A percentile compares a stretch with the other conserved stretches of the same genome.
Evolutionary conservation across 2,888 invertebrate species (phyloP).

Genomic region (Trachelus tabidus): DNA sequence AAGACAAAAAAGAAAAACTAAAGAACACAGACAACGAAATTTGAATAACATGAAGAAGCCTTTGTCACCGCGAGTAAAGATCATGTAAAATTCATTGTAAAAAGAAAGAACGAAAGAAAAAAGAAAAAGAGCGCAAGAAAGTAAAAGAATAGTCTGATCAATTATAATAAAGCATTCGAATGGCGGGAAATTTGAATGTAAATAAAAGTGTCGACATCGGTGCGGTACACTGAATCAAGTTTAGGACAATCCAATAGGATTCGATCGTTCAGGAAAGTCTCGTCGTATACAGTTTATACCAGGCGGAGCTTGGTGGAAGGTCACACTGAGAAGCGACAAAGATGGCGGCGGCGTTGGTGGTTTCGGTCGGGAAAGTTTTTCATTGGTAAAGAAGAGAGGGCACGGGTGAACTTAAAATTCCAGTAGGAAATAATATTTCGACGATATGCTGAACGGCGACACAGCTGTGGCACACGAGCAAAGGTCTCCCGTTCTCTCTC

Average conservation of each 20-base stretch:
- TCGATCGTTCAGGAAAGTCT: neutral
- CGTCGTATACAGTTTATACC: neutral
- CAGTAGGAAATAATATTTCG: slow-evolving; percentile 57
- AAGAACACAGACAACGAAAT: too few species aligned
- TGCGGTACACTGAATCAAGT: neutral
- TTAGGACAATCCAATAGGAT: neutral
- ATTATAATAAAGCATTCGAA: neutral
- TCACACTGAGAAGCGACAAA: neutral
- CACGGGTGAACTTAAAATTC: slow-evolving; percentile 38
- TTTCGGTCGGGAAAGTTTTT: slow-evolving; percentile 3
- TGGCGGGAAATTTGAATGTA: neutral
- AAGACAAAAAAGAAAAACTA: too few species aligned
- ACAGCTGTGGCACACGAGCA: slow-evolving; percentile 57
- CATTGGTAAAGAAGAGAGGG: slow-evolving; percentile 1
- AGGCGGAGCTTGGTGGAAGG: neutral
- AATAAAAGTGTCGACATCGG: neutral
- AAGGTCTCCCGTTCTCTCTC: slow-evolving; percentile 39
- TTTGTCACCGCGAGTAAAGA: neutral
- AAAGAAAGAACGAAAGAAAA: neutral
- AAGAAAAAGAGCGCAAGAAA: too few species aligned
- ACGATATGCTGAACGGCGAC: slow-evolving; percentile 60
- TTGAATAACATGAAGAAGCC: too few species aligned
- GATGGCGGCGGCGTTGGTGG: neutral
- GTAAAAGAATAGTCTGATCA: neutral
- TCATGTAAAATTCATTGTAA: neutral